Evolutionary conservation across 2,113 vertebrate genomes (phyloP).

Genomic region (Nothobranchius kuhntae): DNA sequence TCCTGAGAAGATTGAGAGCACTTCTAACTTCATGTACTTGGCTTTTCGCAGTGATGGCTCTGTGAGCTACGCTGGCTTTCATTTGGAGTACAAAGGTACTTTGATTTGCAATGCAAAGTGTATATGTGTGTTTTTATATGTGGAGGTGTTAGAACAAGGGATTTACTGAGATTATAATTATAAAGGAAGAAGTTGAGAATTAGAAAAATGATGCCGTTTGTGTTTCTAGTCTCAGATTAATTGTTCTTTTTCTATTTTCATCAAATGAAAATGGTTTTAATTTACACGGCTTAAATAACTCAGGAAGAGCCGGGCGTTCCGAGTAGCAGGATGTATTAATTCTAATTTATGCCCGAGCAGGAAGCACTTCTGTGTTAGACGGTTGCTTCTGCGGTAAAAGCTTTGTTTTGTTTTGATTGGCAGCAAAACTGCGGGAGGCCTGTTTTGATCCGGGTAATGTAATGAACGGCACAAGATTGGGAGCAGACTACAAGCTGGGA

Average conservation of each 20-base stretch:
- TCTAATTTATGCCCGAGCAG: neutral
- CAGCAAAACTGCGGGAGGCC: constrained; percentile 96
- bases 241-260: constrained; percentile 13
- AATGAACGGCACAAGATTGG: constrained; percentile 96
- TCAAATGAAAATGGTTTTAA: constrained; percentile 6
- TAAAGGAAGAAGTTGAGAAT: constrained; percentile 1
- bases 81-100: constrained; percentile 98
- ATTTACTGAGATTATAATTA: constrained; percentile 19
- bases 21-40: constrained; percentile 94
- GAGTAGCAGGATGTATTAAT: neutral
- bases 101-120: constrained; percentile 4
- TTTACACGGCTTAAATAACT: constrained; percentile 12
- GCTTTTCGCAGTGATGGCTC: constrained; percentile 98
- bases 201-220: constrained; percentile 12
- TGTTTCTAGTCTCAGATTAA: constrained; percentile 16
- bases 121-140: constrained; percentile 14
- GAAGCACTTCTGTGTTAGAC: constrained; percentile 2
- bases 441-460: constrained; percentile 98
- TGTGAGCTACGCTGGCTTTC: constrained; percentile 97
- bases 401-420: constrained; percentile 40
- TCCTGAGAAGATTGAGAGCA: constrained; percentile 96
- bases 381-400: constrained; percentile 26
- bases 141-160: constrained; percentile 19
- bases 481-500: constrained; percentile 96
- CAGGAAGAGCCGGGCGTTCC: constrained; percentile 8